phyloP scores from a whole-genome alignment of 2,888 invertebrate genomes.

The Himalopsyche japonica region DNA sequence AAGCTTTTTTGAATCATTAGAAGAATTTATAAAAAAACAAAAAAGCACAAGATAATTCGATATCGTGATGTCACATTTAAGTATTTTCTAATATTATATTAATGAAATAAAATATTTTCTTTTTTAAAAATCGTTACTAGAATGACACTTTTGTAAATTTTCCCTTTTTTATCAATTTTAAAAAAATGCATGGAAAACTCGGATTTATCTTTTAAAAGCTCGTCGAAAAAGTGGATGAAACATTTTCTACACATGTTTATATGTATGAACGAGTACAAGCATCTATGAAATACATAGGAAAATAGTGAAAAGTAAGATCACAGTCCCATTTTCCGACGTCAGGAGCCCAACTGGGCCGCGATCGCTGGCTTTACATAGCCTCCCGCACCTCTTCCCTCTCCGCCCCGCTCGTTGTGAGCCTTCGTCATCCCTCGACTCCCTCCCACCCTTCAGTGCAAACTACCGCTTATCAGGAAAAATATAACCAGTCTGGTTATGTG shows the following conservation, averaged over 20 bases:
- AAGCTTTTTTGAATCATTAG: no score
- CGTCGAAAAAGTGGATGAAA: not conserved
- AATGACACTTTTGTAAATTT: not conserved
- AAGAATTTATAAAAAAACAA: no score
- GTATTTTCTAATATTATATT: no score
- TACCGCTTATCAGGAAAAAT: not conserved
- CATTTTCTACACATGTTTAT: not conserved
- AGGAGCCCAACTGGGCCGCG: not conserved
- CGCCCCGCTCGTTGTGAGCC: constrained; percentile 40
- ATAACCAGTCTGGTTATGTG: not conserved
- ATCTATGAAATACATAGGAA: not conserved
- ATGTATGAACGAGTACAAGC: not conserved
- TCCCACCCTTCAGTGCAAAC: not conserved
- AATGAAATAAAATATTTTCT: no score
- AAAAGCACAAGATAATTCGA: no score
- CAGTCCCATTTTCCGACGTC: not conserved
- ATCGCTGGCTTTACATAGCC: not conserved
- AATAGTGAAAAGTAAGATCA: not conserved
- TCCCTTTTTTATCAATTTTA: not conserved
- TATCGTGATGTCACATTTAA: no score
- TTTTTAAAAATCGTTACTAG: no score
- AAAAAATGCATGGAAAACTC: not conserved
- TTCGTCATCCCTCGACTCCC: constrained; percentile 58
- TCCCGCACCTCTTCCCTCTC: constrained; percentile 45
- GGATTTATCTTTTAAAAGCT: not conserved